Percentiles rank a stretch among this genome's conserved stretches.
Conservation (phyloP, 1,140 invertebrate genomes). For the Zaprionus taronus region DNA sequence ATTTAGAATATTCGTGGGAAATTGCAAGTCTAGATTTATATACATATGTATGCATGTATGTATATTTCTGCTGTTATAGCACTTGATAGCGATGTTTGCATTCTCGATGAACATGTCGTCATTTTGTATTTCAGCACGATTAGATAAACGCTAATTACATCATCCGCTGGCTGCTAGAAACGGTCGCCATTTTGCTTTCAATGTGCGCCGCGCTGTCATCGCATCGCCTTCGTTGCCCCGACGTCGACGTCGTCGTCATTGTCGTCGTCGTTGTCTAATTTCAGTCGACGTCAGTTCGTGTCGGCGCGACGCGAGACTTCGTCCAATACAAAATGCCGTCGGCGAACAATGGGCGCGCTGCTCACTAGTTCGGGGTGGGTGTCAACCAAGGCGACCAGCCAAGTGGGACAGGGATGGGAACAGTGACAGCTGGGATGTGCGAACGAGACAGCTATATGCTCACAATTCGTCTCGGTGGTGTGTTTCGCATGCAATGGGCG, state of each 20-base stretch:
- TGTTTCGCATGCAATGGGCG: conserved; percentile 23
- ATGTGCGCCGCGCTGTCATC: conserved; percentile 16
- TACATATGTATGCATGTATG: no score
- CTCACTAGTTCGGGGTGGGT: conserved; percentile 46
- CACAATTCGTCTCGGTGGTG: conserved; percentile 29
- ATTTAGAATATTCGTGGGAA: no score
- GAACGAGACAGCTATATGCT: conserved; percentile 35
- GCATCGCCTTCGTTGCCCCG: neutral
- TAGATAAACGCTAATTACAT: conserved; percentile 19
- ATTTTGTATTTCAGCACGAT: conserved; percentile 19
- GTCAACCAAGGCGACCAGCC: conserved; percentile 25
- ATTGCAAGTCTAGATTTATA: no score
- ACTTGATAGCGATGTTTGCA: neutral
- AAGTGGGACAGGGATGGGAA: conserved; percentile 2
- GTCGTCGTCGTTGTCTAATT: conserved; percentile 37
- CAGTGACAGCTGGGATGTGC: neutral
- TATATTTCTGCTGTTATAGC: no score
- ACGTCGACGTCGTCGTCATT: neutral
- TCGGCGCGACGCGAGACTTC: conserved; percentile 19
- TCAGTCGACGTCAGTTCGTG: conserved; percentile 29
- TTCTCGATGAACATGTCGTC: conserved; percentile 2
- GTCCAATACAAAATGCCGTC: conserved; percentile 73
- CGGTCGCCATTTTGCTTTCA: conserved; percentile 41
- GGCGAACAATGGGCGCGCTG: conserved; percentile 68
- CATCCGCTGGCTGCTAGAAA: conserved; percentile 16